Evolutionary conservation across 2,113 vertebrate genomes (phyloP), one percentile per base, ranked within the genome.

Genomic region (Pluvialis apricaria): DNA sequence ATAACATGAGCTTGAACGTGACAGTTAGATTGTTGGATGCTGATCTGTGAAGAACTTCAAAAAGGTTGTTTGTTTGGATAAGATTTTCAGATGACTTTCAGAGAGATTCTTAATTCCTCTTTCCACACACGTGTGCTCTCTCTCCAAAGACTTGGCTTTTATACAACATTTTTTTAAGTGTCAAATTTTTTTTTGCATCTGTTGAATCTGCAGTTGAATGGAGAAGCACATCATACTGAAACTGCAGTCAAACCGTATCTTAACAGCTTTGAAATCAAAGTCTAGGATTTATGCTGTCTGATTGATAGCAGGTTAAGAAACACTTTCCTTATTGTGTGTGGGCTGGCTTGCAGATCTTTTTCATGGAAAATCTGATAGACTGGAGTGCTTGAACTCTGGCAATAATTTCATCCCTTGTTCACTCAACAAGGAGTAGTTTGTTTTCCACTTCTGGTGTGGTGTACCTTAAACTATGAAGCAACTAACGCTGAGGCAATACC

Each of bases 261-360:
- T 90, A 88, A 70, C 51, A 86, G 64, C 71, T 88, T 88, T 93
- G 82, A 94, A 94, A 93, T 92, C 81, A 93, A 96, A 93, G 71
- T 38, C 51, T 55, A 12, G 64, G 44, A 62, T 90, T 95, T 93
- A 78, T 90, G 71, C 78, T 91, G 66, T 66, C 87, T 90, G 72
- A 88, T 86, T 88, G 95, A 83, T 22, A 85, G 78, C 75, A 97
- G 64, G 51, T 80, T 97, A 88, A 84, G 90, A 82, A 92, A 88
- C 55, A 65, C 64, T 94, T 90, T 44, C 10, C 34, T 90, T 94
- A 57, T 84, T 95, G 32, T 81, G n/a, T 89, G 49, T 58, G 26
- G 81, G 38, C 70, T 82, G 89, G n/a, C 54, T 91, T 82, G n/a
- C n/a, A 89, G 68, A 73, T 93, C 31, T 79, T 54, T 96, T 95